phyloP scores from a whole-genome alignment of 2,113 vertebrate genomes.

The Serinus canaria region DNA sequence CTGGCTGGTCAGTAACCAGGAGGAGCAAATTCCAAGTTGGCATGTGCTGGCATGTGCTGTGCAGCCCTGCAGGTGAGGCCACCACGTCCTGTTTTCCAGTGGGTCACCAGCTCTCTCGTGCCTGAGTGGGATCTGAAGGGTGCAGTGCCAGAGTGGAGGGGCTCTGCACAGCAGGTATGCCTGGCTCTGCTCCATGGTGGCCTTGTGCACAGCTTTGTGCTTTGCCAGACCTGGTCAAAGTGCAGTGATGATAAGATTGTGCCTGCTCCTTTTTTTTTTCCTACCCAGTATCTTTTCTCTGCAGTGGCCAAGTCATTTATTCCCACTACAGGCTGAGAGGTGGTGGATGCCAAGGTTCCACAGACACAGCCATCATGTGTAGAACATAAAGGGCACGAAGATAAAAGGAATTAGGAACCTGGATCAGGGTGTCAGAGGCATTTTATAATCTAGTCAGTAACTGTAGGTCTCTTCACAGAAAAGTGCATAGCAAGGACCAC shows the following conservation, averaged over 20 bases:
- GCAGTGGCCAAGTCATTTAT: not conserved
- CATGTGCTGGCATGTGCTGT: not conserved
- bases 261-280: not conserved
- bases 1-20: conserved; percentile 26
- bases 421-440: not conserved
- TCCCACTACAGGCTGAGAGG: not conserved
- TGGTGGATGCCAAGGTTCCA: not conserved
- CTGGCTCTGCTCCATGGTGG: not conserved
- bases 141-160: not conserved
- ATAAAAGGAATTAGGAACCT: not conserved
- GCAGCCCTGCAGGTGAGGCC: not conserved
- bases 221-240: conserved; percentile 40
- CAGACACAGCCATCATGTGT: not conserved
- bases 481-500: not conserved
- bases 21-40: conserved; percentile 29
- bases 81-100: not conserved
- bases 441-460: not conserved
- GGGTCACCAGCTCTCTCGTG: not conserved
- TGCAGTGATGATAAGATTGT: conserved; percentile 5
- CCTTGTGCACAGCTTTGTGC: conserved; percentile 8
- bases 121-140: not conserved
- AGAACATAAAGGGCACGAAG: not conserved
- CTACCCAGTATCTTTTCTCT: not conserved
- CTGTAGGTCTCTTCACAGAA: not conserved
- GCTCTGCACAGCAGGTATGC: conserved; percentile 22